Evolutionary conservation across 2,797 vertebrate genomes (phyloP), one percentile per base, ranked within the genome.

Genomic region (Cyprinella venusta): DNA sequence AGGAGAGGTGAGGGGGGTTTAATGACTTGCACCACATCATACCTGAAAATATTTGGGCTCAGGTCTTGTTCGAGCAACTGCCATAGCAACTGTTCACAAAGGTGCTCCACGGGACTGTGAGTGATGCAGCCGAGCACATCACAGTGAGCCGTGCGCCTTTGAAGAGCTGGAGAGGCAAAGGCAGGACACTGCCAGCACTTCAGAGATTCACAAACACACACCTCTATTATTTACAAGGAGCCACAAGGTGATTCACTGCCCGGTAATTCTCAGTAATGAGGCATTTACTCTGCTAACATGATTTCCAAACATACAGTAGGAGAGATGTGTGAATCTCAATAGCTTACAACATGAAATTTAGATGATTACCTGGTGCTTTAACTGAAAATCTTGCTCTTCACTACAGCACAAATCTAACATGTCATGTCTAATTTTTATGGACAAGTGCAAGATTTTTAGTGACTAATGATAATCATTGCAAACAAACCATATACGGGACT

Each of bases 11-110:
- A 48, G 64, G 52, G 70, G 76, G 30, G 36, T 85, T 80, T 63
- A 87, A 83, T 85, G 65, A 83, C 79, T 69, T 76, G 68, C 56
- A 69, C 13, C 38, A 76, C 10, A 79, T 78, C 75, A n/a, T 80
- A 79, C 33, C 76, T 64, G 61, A 79, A 84, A 78, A 67, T 76
- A 33, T 71, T 61, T 84, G 56, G n/a, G 65, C 61, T 36, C 24
- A 16, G 24, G 67, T 64, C 80, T 79, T 84, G 69, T 80, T 42
- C n/a, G 18, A 21, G 48, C 19, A n/a, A 77, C 70, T 76, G n/a
- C 56, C 86, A 83, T 83, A 76, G 76, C 71, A 77, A 80, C 86
- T 56, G 45, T 71, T 67, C 63, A 79, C 65, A 26, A 76, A 69
- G 45, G 42, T 65, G 56, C 45, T 56, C 36, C 0, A n/a, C 24